Percentiles rank a stretch among this genome's conserved stretches.
phyloP scores from a whole-genome alignment of 2,797 vertebrate species.

The Poecilia wingei region DNA sequence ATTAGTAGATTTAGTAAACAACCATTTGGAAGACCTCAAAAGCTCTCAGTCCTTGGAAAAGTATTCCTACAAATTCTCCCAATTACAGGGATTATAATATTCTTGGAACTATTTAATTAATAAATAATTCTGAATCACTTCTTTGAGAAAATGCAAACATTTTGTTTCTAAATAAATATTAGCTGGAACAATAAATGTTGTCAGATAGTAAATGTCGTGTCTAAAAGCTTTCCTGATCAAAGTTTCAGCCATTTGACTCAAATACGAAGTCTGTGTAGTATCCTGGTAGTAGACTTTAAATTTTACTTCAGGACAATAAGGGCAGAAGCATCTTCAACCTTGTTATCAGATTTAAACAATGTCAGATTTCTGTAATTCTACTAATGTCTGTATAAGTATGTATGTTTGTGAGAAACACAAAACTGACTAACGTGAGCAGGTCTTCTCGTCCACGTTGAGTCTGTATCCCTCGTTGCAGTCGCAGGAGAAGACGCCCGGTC shows the following conservation, averaged over 20 bases:
- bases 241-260: neutral
- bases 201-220: neutral
- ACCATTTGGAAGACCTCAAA: neutral
- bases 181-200: neutral
- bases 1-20: neutral
- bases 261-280: neutral
- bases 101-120: neutral
- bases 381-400: neutral
- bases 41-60: neutral
- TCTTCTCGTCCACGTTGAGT: conserved; percentile 80
- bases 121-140: neutral
- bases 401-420: neutral
- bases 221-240: neutral
- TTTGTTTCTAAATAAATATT: neutral
- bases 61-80: neutral
- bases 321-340: neutral
- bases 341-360: neutral
- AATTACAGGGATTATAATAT: neutral
- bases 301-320: neutral
- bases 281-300: neutral
- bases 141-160: neutral
- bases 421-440: conserved; percentile 63
- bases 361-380: neutral
- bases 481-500: conserved; percentile 82
- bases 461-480: conserved; percentile 81